Conservation (phyloP, 1,140 invertebrate species). For the Grapholita molesta region DNA sequence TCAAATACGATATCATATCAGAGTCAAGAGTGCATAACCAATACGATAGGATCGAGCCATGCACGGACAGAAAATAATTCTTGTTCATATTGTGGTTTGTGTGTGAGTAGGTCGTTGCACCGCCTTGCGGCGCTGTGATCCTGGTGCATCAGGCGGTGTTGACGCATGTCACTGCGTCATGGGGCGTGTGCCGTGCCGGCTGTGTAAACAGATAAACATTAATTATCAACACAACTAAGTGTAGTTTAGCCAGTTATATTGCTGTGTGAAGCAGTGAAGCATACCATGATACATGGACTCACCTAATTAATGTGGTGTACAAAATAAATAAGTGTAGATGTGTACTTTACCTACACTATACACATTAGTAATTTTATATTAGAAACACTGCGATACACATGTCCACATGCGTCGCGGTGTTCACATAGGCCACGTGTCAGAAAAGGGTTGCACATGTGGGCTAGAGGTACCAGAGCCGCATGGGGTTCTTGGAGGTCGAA, state of each 20-base stretch:
- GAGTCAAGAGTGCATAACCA: too few species aligned
- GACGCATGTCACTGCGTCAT: constrained; percentile 73
- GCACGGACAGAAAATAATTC: too few species aligned
- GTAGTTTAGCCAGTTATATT: background rate
- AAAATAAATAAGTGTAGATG: background rate
- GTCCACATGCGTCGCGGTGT: constrained; percentile 18
- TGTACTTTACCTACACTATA: background rate
- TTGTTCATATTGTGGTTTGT: background rate
- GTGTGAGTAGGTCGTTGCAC: constrained; percentile 32
- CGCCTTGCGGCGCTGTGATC: constrained; percentile 42
- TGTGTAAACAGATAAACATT: constrained; percentile 7
- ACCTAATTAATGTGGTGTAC: background rate
- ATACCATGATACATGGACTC: too few species aligned
- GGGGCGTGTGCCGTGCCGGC: constrained; percentile 51
- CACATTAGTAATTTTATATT: background rate
- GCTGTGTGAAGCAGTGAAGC: too few species aligned
- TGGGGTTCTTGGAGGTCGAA: constrained; percentile 31
- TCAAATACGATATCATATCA: background rate
- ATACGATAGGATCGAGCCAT: too few species aligned
- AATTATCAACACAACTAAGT: background rate
- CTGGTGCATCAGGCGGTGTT: constrained; percentile 57
- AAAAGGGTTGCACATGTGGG: constrained; percentile 75
- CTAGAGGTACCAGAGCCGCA: constrained; percentile 64
- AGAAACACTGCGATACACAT: background rate
- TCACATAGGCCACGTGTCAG: constrained; percentile 41